Percentiles rank a stretch among this genome's conserved stretches.
Conservation (phyloP, 2,113 vertebrate species). For the Setophaga kirtlandii region DNA sequence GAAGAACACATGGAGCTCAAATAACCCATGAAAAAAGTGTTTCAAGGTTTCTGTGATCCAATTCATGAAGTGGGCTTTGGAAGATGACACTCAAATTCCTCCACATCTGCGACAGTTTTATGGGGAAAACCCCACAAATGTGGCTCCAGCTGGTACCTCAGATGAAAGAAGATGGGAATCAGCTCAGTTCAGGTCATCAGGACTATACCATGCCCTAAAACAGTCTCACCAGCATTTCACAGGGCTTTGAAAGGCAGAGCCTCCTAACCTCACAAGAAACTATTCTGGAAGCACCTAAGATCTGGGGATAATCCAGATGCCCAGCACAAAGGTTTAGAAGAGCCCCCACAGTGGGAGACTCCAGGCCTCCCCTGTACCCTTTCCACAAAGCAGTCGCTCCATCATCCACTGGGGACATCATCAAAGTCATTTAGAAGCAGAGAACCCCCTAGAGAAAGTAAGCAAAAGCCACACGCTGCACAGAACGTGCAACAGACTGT, state of each 20-base stretch:
- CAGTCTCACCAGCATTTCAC: not conserved
- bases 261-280: not conserved
- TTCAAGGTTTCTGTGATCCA: not conserved
- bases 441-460: not conserved
- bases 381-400: not conserved
- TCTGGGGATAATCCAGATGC: not conserved
- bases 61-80: not conserved
- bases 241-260: not conserved
- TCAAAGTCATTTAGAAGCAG: not conserved
- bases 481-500: accelerated
- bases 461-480: not conserved
- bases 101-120: not conserved
- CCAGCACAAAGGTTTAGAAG: not conserved
- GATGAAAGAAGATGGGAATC: not conserved
- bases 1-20: not conserved
- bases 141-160: not conserved
- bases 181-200: not conserved
- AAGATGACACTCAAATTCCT: not conserved
- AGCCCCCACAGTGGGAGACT: accelerated
- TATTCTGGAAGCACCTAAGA: not conserved
- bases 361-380: not conserved
- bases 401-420: not conserved
- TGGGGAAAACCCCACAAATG: not conserved
- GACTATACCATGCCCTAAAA: not conserved
- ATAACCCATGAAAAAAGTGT: not conserved